These are phyloP conservation scores for Stichopus horrens DNA, from an alignment of 53 echinoderm and acorn worm genomes.

Conservation along the genomic window DNA sequence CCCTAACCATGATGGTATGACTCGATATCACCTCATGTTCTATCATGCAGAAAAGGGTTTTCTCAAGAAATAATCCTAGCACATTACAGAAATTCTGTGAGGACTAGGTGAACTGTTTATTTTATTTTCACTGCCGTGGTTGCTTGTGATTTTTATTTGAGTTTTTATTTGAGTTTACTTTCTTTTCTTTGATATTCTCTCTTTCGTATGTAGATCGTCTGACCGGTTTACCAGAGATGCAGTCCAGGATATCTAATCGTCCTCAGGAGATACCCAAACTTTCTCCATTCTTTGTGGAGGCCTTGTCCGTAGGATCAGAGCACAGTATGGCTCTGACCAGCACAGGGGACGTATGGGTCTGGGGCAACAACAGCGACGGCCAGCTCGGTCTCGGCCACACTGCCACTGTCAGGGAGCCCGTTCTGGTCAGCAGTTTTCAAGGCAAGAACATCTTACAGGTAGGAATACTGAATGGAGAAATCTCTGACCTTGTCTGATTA, in stretches of 20 bases:
- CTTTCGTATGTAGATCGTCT: conserved; percentile 71
- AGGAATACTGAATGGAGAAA: background rate
- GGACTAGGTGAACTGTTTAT: too few species aligned
- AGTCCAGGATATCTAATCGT: conserved; percentile 77
- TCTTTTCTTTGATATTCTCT: background rate
- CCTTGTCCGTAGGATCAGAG: conserved; percentile 87
- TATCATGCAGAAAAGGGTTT: too few species aligned
- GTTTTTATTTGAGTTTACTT: background rate
- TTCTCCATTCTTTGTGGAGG: conserved; percentile 91
- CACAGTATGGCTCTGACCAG: conserved; percentile 93
- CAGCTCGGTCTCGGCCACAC: conserved; percentile 94
- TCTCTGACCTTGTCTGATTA: too few species aligned
- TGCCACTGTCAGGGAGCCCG: conserved; percentile 84
- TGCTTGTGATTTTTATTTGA: background rate
- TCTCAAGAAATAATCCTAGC: too few species aligned
- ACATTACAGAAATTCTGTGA: too few species aligned
- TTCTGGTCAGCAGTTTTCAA: conserved; percentile 72
- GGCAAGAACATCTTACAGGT: conserved; percentile 94
- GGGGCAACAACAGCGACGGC: conserved; percentile 97
- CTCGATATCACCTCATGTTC: too few species aligned
- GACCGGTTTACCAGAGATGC: conserved; percentile 89
- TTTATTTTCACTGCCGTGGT: background rate
- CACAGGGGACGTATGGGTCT: conserved; percentile 96
- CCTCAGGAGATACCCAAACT: conserved; percentile 91
- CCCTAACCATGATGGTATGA: background rate